A percentile compares a stretch with the other conserved stretches of the same genome.
phyloP scores from a whole-genome alignment of 2,888 invertebrate genomes.

The Archaeoteleia sp. region DNA sequence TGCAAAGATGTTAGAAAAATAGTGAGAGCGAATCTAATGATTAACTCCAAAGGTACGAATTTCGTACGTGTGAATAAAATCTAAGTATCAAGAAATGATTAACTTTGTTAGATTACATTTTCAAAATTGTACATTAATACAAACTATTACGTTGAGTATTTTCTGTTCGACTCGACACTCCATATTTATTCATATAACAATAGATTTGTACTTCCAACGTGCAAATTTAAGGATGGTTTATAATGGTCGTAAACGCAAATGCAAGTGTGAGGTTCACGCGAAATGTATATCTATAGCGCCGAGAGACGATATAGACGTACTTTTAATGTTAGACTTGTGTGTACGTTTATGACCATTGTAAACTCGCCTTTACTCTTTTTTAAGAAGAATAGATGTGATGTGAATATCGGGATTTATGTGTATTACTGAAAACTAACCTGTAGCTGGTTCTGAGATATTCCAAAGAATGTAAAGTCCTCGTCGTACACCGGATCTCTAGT shows the following conservation, averaged over 20 bases:
- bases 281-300: background rate
- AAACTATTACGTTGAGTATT: too few species aligned
- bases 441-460: slow-evolving; percentile 90
- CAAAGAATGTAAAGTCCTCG: slow-evolving; percentile 99
- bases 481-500: slow-evolving; percentile 98
- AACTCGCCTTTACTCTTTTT: slow-evolving; percentile 9
- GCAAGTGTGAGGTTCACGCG: slow-evolving; percentile 1
- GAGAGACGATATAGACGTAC: slow-evolving; percentile 1
- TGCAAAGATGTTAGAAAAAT: too few species aligned
- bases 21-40: too few species aligned
- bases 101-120: too few species aligned
- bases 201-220: slow-evolving; percentile 10
- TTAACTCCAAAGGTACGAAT: too few species aligned
- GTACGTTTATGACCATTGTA: slow-evolving; percentile 15
- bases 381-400: slow-evolving; percentile 9
- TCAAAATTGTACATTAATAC: too few species aligned
- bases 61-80: too few species aligned
- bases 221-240: slow-evolving; percentile 19
- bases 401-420: too few species aligned
- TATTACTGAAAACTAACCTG: too few species aligned
- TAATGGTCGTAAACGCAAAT: slow-evolving; percentile 17
- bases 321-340: slow-evolving; percentile 21
- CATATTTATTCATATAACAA: slow-evolving; percentile 5
- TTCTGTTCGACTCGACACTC: background rate
- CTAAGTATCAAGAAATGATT: too few species aligned